Conservation (phyloP, 2,113 vertebrate species). For the Penelope pileata region DNA sequence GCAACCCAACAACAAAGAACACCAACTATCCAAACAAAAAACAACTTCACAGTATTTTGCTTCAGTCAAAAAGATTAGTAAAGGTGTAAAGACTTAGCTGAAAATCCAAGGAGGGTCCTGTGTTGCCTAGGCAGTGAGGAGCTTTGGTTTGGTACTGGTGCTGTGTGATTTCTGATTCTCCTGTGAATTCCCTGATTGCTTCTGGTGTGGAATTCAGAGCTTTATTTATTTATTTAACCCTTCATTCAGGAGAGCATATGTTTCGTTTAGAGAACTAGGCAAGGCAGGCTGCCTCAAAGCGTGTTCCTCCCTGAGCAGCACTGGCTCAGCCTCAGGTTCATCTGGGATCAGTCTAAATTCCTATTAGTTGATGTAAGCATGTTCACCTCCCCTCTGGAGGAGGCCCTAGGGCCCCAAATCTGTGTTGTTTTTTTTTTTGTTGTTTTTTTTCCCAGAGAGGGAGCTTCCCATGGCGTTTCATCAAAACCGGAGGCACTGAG, state of each 20-base stretch:
- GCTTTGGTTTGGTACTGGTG: not conserved
- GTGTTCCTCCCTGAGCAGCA: not conserved
- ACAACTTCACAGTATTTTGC: not conserved
- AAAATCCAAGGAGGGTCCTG: not conserved
- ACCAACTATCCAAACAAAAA: not conserved
- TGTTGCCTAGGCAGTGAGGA: not conserved
- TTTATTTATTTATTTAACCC: not conserved
- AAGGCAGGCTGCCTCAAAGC: not conserved
- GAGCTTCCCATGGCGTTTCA: not conserved
- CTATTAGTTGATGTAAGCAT: not conserved
- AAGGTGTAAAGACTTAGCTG: not conserved
- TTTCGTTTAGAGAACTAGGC: not conserved
- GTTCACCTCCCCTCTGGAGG: fast-evolving
- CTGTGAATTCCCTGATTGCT: not conserved
- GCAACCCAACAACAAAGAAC: too few relatives aligned
- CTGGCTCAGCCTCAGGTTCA: not conserved
- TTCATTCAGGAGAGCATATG: not conserved
- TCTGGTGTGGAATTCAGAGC: not conserved
- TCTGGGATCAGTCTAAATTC: not conserved
- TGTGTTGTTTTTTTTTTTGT: not conserved
- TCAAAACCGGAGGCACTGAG: not conserved
- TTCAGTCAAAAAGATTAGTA: not conserved
- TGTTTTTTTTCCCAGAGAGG: not conserved
- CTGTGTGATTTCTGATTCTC: not conserved
- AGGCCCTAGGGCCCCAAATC: not conserved